phyloP scores from a whole-genome alignment of 2,888 invertebrate genomes.

The Lasioglossum calceatum region DNA sequence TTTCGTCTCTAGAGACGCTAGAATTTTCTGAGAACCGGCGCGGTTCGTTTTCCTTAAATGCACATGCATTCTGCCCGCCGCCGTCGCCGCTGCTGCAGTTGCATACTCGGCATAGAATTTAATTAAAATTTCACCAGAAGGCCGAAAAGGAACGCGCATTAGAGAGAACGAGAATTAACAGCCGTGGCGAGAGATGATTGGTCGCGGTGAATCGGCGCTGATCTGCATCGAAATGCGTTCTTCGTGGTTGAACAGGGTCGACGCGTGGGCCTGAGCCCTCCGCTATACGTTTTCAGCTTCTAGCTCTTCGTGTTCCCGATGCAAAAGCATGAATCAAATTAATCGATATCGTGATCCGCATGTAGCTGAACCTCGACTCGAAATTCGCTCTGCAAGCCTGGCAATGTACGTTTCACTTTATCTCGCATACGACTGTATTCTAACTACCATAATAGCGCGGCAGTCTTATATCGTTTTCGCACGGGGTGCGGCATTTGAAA shows the following conservation, averaged over 20 bases:
- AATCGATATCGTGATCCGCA: constrained; percentile 33
- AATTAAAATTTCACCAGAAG: constrained; percentile 9
- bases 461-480: not conserved
- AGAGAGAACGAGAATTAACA: not conserved
- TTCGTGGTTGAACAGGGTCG: not conserved
- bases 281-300: constrained; percentile 29
- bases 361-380: constrained; percentile 21
- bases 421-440: not conserved
- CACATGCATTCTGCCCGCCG: constrained; percentile 32
- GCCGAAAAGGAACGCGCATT: not conserved
- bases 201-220: not conserved
- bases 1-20: constrained; percentile 45
- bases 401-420: constrained; percentile 10
- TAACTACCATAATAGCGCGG: not conserved
- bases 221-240: constrained; percentile 4
- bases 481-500: not conserved
- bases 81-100: constrained; percentile 8
- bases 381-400: constrained; percentile 35
- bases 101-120: constrained; percentile 28
- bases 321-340: constrained; percentile 39
- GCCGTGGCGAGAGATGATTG: not conserved
- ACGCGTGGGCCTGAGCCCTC: not conserved
- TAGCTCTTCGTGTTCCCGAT: constrained; percentile 8
- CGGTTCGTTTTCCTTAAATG: constrained; percentile 26
- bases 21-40: constrained; percentile 14